These are phyloP conservation scores for Phodopus roborovskii DNA, from an alignment of 2,113 vertebrate genomes.

Conservation along the genomic window DNA sequence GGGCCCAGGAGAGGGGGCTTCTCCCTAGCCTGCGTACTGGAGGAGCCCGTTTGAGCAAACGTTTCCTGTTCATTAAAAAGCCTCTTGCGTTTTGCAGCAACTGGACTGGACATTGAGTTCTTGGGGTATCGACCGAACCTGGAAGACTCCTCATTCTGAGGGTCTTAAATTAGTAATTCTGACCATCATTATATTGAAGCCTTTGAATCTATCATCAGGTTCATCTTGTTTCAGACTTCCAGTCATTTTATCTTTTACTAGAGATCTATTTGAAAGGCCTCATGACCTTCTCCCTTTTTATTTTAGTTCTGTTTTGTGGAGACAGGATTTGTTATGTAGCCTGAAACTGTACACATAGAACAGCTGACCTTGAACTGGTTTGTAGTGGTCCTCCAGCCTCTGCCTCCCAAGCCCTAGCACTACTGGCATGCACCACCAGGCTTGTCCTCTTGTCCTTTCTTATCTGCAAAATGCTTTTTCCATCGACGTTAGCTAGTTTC, in stretches of 20 bases:
- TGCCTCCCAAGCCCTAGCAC: not conserved
- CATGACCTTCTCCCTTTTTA: not conserved
- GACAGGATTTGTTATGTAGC: not conserved
- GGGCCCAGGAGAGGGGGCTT: no score
- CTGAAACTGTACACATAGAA: not conserved
- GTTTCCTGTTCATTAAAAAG: no score
- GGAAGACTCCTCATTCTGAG: no score
- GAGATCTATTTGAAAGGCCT: not conserved
- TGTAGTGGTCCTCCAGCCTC: not conserved
- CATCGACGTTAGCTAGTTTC: not conserved
- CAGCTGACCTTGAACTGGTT: not conserved
- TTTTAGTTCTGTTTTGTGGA: not conserved
- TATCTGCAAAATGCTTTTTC: not conserved
- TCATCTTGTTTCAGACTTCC: not conserved
- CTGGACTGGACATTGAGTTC: no score
- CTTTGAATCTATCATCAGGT: not conserved
- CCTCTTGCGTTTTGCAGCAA: no score
- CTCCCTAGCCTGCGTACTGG: no score
- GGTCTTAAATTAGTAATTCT: not conserved
- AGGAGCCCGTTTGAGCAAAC: no score
- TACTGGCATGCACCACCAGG: not conserved
- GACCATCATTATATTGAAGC: not conserved
- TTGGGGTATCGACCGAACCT: no score
- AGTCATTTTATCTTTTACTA: not conserved
- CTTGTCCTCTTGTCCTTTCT: not conserved